Base-by-base conservation (phyloP, 2,113 vertebrate species). In the Siphamia tubifer region DNA sequence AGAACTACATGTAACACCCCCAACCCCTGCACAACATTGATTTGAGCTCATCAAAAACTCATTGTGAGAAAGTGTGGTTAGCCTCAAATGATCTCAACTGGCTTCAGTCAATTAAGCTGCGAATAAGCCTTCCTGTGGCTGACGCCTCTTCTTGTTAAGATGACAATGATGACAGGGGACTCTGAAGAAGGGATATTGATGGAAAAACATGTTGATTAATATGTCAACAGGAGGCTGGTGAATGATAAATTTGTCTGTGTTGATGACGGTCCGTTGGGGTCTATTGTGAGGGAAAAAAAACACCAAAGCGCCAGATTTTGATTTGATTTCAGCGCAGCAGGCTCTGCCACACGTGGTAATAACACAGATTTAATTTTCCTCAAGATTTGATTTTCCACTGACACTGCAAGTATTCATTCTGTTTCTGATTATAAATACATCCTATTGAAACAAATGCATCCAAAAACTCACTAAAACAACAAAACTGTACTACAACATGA, bases 1-100 rank as follows among this genome's bases (percentile, higher is more conserved):
- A 83, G 75, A 68, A 27, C 48, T 69, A 72, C 76, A 77, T 77
- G 54, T 40, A 73, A 63, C 53, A 53, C 48, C 72, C 60, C 40
- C 44, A n/a, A n/a, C 25, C 61, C 68, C 48, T 65, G 52, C 52
- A 39, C 64, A 43, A 39, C 87, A 90, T 85, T 85, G 84, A 90
- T 90, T 88, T 77, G 58, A 71, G 76, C 82, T 82, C 85, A 85
- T 91, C 77, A 88, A 78, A 81, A 82, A 45, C 57, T 71, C 77
- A 84, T 87, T 83, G 75, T 84, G 69, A 66, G 74, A 81, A 73
- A 83, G 74, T 63, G 74, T 35, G 64, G 79, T 89, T 87, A 68
- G 81, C 81, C 54, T 86, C 77, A 79, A 80, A 85, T 82, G 71
- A 86, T 81, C 71, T 86, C 71, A 39, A 71, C 48, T 77, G 79